phyloP scores from a whole-genome alignment of 2,797 vertebrate species.

The Vipera latastei region DNA sequence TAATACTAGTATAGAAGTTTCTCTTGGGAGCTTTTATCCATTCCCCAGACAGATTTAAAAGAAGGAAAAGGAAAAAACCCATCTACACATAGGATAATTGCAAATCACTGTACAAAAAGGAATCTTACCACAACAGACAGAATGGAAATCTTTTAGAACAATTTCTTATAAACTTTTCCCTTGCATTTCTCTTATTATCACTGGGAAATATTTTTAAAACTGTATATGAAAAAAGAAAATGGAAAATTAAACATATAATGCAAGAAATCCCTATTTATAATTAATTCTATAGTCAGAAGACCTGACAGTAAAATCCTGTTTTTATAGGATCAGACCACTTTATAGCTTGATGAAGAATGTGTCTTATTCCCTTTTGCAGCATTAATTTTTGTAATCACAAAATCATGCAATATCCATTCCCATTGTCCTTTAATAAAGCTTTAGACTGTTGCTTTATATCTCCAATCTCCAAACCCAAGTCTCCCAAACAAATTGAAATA shows the following conservation, averaged over 20 bases:
- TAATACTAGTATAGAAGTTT: slow-evolving; percentile 12
- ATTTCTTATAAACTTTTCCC: neutral
- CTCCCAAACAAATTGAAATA: neutral
- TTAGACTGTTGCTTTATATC: neutral
- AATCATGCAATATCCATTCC: neutral
- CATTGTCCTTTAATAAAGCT: neutral
- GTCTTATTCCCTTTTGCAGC: neutral
- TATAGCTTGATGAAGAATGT: neutral
- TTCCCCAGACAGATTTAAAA: slow-evolving; percentile 3
- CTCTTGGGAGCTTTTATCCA: neutral
- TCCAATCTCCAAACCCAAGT: neutral
- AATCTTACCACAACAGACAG: neutral
- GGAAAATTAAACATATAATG: neutral
- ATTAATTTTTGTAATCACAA: neutral
- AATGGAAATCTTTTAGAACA: neutral
- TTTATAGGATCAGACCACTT: neutral
- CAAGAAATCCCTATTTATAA: neutral
- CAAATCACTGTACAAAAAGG: neutral
- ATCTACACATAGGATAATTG: neutral
- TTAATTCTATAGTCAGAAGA: neutral
- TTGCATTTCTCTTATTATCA: neutral
- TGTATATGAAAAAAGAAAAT: neutral
- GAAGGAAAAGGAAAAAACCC: neutral
- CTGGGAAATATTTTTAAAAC: neutral
- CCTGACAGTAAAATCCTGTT: neutral